Base-by-base conservation (phyloP, 2,113 vertebrate species). In the Paedocypris sp. region DNA sequence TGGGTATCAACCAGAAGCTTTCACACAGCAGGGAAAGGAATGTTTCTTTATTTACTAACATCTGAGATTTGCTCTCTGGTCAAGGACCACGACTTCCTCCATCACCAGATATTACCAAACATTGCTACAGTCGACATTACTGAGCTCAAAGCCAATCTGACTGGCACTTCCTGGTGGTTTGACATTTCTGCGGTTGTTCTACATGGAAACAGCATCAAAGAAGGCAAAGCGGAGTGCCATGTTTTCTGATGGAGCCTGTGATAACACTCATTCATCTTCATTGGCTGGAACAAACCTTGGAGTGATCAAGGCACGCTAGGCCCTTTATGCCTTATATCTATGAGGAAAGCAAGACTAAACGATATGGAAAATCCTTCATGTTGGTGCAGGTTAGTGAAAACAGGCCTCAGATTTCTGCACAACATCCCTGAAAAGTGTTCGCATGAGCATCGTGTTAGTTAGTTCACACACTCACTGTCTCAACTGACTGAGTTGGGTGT, bases 191-290 rank as follows among this genome's bases (percentile, higher is more conserved):
- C 43, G 52, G 68, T 65, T 53, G 26, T 56, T 39, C 54, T 59
- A 52, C 62, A 66, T 52, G 62, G 50, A 59, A 70, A 62, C 65
- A 46, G 51, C 64, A 61, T 71, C 65, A 72, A 68, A 72, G 73
- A 23, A 49, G 64, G 58, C 56, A 64, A 16, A 56, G 51, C 12
- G 3, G 51, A 64, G 67, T 72, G 64, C 67, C 65, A 73, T 75
- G 72, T 73, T 74, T 68, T 69, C 47, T 72, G 76, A 78, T 78
- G 62, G 26, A 31, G 15, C 35, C 49, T 33, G 12, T 50, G 76
- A 78, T 78, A 74, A 67, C 31, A 18, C 15, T 51, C 64, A 78
- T 78, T 78, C 72, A 74, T 70, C 60, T 72, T 67, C 73, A 78
- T 65, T 48, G 73, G 58, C 64, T 69, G 73, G 73, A 78, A 78